Evolutionary conservation across 2,888 invertebrate genomes (phyloP).

Genomic region (Ceramica pisi): DNA sequence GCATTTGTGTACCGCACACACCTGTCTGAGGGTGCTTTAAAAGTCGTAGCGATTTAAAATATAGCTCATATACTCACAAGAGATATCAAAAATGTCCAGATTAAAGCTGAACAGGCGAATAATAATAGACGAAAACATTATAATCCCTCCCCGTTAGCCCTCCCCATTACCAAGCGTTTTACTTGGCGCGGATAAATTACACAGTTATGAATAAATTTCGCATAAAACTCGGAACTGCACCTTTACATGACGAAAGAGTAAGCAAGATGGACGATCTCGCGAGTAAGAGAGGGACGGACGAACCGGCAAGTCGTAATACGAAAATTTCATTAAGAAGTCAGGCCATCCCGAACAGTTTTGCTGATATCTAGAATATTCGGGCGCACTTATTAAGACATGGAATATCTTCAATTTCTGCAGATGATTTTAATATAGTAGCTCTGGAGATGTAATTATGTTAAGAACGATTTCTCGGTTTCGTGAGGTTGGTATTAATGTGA

Average conservation of each 20-base stretch:
- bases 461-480: constrained; percentile 49
- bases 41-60: constrained; percentile 5
- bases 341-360: constrained; percentile 84
- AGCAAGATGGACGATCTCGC: constrained; percentile 64
- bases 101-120: constrained; percentile 85
- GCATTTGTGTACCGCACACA: neutral
- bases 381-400: constrained; percentile 84
- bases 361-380: constrained; percentile 89
- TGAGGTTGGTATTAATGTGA: constrained; percentile 49
- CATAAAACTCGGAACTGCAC: constrained; percentile 90
- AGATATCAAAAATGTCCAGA: constrained; percentile 82
- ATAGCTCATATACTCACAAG: constrained; percentile 46
- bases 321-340: constrained; percentile 90
- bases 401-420: constrained; percentile 83
- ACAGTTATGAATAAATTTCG: constrained; percentile 91
- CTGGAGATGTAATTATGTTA: constrained; percentile 51
- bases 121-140: constrained; percentile 84
- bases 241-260: constrained; percentile 85
- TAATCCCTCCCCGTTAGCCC: constrained; percentile 72
- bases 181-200: constrained; percentile 90
- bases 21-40: neutral
- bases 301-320: constrained; percentile 86
- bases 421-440: constrained; percentile 83
- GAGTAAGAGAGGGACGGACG: constrained; percentile 73
- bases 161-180: constrained; percentile 85